Conservation (phyloP, 2,888 invertebrate genomes). For the Drosophila gaucha region DNA sequence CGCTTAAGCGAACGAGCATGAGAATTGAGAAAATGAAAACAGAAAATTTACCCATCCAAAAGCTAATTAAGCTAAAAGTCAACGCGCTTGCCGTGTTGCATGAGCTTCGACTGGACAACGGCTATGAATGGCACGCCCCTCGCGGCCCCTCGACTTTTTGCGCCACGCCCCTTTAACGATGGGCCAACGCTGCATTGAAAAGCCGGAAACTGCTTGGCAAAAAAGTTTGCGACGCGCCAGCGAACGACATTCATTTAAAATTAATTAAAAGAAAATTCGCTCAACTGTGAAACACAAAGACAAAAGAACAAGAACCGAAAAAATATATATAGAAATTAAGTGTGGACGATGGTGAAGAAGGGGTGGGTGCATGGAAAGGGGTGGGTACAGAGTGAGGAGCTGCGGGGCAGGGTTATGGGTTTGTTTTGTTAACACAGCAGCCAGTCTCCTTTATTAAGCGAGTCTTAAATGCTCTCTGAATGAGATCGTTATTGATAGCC, state of each 20-base stretch:
- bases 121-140: conserved; percentile 14
- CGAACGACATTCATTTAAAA: conserved; percentile 80
- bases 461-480: conserved; percentile 29
- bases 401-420: background rate
- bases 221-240: conserved; percentile 74
- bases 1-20: background rate
- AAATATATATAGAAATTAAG: conserved; percentile 56
- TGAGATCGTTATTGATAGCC: conserved; percentile 18
- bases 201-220: conserved; percentile 56
- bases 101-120: conserved; percentile 34
- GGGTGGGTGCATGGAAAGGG: background rate
- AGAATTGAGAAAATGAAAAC: conserved; percentile 4
- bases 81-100: conserved; percentile 52
- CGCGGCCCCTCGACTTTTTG: background rate
- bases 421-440: conserved; percentile 7
- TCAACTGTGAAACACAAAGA: conserved; percentile 78
- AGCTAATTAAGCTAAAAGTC: conserved; percentile 78
- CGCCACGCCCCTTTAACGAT: background rate
- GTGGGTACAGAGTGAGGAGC: background rate
- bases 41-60: conserved; percentile 57
- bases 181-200: conserved; percentile 35
- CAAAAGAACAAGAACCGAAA: conserved; percentile 67
- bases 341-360: conserved; percentile 22
- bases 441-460: background rate
- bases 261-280: conserved; percentile 81